Base-by-base conservation (phyloP, 1,140 invertebrate genomes). In the Subanguina moxae region DNA sequence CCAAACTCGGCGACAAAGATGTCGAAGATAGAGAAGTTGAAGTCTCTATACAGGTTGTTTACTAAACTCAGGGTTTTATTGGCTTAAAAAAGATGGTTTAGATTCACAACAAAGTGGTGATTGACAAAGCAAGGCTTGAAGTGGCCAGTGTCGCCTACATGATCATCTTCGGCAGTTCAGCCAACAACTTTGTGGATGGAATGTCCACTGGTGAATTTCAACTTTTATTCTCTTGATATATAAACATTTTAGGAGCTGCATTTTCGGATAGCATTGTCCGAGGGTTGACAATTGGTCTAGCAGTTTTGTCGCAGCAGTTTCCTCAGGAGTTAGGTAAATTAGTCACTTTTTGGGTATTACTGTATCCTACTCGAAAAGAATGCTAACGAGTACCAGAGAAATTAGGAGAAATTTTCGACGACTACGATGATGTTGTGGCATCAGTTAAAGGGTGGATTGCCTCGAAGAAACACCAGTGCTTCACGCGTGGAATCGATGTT, bases 131-230 rank as follows among this genome's bases (percentile, higher is more conserved):
- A 9, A 43, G 61, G 17, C 52, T 81, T 30, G 72, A 78, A 68
- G 72, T 78, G 15, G 70, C 71, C 8, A 75, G 52, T 71, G 71
- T 72, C 5, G 71, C 71, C n/a, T 72, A 72, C 45, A 89, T 89
- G 88, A 87, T 89, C 52, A 87, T 89, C 57, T 86, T 89, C 80
- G 88, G 88, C 1, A 88, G 89, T 83, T 87, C 86, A 1, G 78
- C 88, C 38, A 88, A 89, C 76, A 89, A 89, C 74, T 88, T 89
- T 74, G 88, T 89, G 42, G 88, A 89, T 82, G 88, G 88, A 7
- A 82, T 89, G 30, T 88, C 87, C 11, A 88, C 88, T 63, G 62
- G 62, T 64, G 64, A 21, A 28, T 23, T 62, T 56, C 3, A n/a
- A 15, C 45, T 21, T 46, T 15, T 15, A 15, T 46, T 46, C 45